Percentiles rank a stretch among this genome's conserved stretches.
Conservation (phyloP, 2,113 vertebrate genomes). For the Orthonyx spaldingii region DNA sequence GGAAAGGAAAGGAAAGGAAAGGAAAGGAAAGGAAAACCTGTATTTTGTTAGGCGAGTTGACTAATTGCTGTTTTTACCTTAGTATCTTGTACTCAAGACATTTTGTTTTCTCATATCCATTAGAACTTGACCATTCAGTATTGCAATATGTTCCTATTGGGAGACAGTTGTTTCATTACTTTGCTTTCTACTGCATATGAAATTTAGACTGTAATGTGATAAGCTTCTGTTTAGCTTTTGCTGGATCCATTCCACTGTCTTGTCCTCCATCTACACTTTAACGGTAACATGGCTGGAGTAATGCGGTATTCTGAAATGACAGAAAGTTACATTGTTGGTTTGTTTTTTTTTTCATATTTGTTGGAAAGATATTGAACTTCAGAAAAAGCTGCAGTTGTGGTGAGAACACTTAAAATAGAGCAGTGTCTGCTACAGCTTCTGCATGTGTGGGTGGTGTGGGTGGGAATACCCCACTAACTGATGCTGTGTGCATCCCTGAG, state of each 20-base stretch:
- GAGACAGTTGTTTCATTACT: background rate
- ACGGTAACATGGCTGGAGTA: background rate
- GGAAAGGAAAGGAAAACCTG: no score
- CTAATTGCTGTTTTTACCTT: background rate
- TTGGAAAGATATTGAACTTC: background rate
- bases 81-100: background rate
- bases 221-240: background rate
- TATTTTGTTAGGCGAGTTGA: background rate
- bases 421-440: background rate
- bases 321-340: background rate
- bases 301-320: background rate
- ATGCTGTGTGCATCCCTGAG: background rate
- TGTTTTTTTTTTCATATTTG: background rate
- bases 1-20: fast-evolving
- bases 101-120: background rate
- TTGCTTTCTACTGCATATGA: background rate
- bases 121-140: background rate
- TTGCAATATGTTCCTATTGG: background rate
- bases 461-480: background rate
- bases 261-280: background rate
- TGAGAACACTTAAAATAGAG: background rate
- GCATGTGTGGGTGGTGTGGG: background rate
- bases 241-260: background rate
- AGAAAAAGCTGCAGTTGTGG: background rate
- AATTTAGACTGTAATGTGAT: background rate